Conservation (phyloP, 2,113 vertebrate genomes). For the Toxotes jaculatrix region DNA sequence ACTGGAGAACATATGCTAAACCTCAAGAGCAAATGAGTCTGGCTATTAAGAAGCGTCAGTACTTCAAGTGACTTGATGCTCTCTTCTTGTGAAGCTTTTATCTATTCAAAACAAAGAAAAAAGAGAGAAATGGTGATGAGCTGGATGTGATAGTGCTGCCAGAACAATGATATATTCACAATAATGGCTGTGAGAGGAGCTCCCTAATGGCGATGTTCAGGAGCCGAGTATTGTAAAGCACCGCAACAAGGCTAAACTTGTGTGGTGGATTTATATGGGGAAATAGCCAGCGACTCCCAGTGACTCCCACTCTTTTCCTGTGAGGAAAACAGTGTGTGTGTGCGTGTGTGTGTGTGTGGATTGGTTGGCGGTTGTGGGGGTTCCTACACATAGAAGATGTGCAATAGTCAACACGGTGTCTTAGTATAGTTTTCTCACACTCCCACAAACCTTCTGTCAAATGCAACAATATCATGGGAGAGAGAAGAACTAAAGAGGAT, state of each 20-base stretch:
- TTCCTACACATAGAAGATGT: constrained; percentile 58
- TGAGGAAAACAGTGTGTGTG: background rate
- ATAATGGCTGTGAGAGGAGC: constrained; percentile 68
- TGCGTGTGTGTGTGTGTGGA: background rate
- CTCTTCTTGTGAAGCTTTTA: constrained; percentile 65
- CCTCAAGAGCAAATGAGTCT: constrained; percentile 43
- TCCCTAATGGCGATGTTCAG: constrained; percentile 68
- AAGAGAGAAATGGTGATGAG: constrained; percentile 67
- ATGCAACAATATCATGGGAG: constrained; percentile 53
- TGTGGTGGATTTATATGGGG: constrained; percentile 56
- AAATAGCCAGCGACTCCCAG: constrained; percentile 64
- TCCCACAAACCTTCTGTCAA: constrained; percentile 80
- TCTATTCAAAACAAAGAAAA: constrained; percentile 65
- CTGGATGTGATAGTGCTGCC: constrained; percentile 66
- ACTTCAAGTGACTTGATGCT: constrained; percentile 57
- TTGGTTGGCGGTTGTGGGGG: background rate
- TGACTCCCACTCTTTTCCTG: constrained; percentile 68
- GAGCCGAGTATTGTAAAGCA: constrained; percentile 61
- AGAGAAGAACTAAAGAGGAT: constrained; percentile 48
- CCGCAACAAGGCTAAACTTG: constrained; percentile 63
- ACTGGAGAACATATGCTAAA: constrained; percentile 38
- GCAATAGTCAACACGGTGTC: constrained; percentile 61
- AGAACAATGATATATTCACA: constrained; percentile 78
- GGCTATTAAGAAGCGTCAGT: constrained; percentile 32
- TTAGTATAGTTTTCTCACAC: constrained; percentile 77